Conservation (phyloP, 2,113 vertebrate species). For the Brachyhypopomus gauderio region DNA sequence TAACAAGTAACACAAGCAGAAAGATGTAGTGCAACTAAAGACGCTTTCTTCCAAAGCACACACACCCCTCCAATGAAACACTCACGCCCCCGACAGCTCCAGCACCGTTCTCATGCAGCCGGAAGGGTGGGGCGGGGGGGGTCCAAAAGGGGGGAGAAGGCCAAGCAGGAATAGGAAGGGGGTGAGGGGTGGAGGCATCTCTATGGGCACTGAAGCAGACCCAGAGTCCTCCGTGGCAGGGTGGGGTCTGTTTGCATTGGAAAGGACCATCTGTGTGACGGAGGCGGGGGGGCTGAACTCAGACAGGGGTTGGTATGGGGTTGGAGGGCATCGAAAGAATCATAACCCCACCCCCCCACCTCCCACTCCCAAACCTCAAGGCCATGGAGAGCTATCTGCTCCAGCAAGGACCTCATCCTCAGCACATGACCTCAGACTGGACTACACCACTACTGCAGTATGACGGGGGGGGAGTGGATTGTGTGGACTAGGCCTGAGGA, state of each 20-base stretch:
- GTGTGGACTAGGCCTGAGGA: neutral
- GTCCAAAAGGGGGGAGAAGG: constrained; percentile 48
- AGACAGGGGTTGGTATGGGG: constrained; percentile 4
- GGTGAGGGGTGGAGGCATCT: neutral
- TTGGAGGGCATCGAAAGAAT: no score
- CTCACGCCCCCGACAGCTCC: neutral
- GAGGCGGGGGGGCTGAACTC: constrained; percentile 53
- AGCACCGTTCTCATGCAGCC: neutral
- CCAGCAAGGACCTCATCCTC: neutral
- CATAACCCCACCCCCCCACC: no score
- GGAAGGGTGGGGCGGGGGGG: constrained; percentile 44
- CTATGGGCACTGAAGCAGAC: constrained; percentile 27
- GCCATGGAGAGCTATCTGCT: neutral
- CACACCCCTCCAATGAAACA: constrained; percentile 24
- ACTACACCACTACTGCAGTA: neutral
- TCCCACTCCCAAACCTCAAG: no score
- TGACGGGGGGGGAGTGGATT: neutral
- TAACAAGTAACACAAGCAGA: constrained; percentile 57
- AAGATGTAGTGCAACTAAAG: constrained; percentile 34
- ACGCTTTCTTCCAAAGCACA: constrained; percentile 30
- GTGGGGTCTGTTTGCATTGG: constrained; percentile 67
- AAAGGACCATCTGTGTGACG: constrained; percentile 60
- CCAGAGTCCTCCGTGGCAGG: constrained; percentile 57
- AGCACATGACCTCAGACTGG: constrained; percentile 17
- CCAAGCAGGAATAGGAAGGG: neutral